These are phyloP conservation scores for Echinops telfairi DNA, from an alignment of 2,113 vertebrate genomes.

Conservation along the genomic window DNA sequence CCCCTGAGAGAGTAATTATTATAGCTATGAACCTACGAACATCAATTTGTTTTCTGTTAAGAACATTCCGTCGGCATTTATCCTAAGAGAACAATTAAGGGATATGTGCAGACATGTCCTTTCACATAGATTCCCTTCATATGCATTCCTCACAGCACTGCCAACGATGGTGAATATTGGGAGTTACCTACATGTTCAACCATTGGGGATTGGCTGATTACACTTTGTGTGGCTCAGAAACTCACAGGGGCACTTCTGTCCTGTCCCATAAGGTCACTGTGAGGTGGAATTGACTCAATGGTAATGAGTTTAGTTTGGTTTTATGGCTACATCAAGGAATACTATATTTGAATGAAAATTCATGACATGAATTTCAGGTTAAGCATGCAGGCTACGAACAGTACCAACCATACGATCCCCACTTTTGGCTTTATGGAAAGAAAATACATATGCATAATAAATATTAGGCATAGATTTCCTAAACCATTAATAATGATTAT, in stretches of 20 bases:
- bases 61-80: background rate
- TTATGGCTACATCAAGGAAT: background rate
- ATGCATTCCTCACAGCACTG: background rate
- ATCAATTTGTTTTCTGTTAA: background rate
- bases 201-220: background rate
- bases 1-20: background rate
- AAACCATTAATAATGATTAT: constrained; percentile 27
- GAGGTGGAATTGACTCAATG: too few relatives aligned
- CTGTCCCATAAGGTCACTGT: too few relatives aligned
- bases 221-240: background rate
- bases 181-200: background rate
- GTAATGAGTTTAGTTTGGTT: too few relatives aligned
- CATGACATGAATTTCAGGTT: background rate
- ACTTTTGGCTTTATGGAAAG: constrained; percentile 33
- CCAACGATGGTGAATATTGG: background rate
- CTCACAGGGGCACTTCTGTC: too few relatives aligned
- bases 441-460: background rate
- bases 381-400: background rate
- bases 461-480: background rate
- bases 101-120: background rate
- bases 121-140: too few relatives aligned
- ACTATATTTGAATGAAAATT: background rate
- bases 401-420: background rate
- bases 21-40: background rate
- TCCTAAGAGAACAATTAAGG: background rate